phyloP scores from a whole-genome alignment of 1,140 invertebrate genomes.

The Scaptomyza graminum region DNA sequence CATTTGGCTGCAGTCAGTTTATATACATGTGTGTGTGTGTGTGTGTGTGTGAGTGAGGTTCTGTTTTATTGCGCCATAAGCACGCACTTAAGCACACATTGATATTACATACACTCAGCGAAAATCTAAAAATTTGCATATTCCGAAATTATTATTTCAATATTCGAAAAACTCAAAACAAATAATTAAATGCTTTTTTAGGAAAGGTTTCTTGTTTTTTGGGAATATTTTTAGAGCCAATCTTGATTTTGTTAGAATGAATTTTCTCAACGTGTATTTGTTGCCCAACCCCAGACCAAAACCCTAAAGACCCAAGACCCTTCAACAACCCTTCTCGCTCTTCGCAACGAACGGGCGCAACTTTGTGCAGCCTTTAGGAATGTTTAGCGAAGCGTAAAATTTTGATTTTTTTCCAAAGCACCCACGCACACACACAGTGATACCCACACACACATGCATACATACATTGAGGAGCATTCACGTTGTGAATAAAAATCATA shows the following conservation, averaged over 20 bases:
- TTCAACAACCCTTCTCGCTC: conserved; percentile 15
- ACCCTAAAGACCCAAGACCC: conserved; percentile 8
- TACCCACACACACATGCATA: conserved; percentile 18
- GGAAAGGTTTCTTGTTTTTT: no score
- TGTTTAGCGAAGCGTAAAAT: conserved; percentile 75
- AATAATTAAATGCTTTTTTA: no score
- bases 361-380: conserved; percentile 69
- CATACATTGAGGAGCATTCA: background rate
- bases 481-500: conserved; percentile 49
- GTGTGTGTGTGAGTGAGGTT: conserved; percentile 54
- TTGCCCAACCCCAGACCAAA: no score
- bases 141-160: no score
- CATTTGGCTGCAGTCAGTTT: conserved; percentile 64
- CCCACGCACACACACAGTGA: conserved; percentile 28
- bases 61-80: conserved; percentile 81
- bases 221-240: no score
- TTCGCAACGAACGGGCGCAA: conserved; percentile 31
- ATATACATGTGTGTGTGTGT: conserved; percentile 35
- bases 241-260: no score
- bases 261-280: background rate
- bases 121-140: no score
- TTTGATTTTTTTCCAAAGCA: conserved; percentile 68
- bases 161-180: no score
- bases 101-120: no score
- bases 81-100: conserved; percentile 75